Base-by-base conservation (phyloP, 2,113 vertebrate genomes). In the Acrocephalus arundinaceus region DNA sequence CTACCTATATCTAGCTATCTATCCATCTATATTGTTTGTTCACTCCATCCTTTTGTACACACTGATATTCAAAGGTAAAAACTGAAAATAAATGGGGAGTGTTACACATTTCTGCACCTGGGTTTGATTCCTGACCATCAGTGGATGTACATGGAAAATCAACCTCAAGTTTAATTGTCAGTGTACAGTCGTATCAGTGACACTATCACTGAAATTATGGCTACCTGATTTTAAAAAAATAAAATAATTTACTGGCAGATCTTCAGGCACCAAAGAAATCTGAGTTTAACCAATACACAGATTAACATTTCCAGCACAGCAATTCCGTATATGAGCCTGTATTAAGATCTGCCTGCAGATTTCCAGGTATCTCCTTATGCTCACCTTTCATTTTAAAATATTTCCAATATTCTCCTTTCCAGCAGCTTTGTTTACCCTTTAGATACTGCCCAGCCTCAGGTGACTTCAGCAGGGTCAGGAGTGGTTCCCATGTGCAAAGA, bases 401-500 rank as follows among this genome's bases (percentile, higher is more conserved):
- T 43, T 63, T n/a, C 70, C 23, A 71, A 30, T 58, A 58, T 33
- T 39, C 9, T 43, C 37, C n/a, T 54, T 62, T 66, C 19, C 22
- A 62, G n/a, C 20, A 58, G 70, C 35, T 92, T 41, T 77, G 28
- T 15, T 70, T 16, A 17, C 27, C 31, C 51, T 61, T 48, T 4
- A 15, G 31, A 24, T 45, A 24, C 7, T 46, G 39, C 46, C 6
- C 20, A 85, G 43, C 9, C 74, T 23, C 37, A 19, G 51, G 52
- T 70, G 30, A 43, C 48, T 90, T 37, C 33, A 45, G 45, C 30
- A 51, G 49, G 13, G 33, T n/a, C 59, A 59, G 61, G 25, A 41
- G 6, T 0, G 0, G 7, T 15, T 28, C 21, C 27, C 52, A 27
- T 1, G 2, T 18, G 33, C 28, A 39, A 30, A 2, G 5, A 66